Percentiles rank a stretch among this genome's conserved stretches.
phyloP scores from a whole-genome alignment of 2,797 vertebrate species.

The Sebastes reedi region DNA sequence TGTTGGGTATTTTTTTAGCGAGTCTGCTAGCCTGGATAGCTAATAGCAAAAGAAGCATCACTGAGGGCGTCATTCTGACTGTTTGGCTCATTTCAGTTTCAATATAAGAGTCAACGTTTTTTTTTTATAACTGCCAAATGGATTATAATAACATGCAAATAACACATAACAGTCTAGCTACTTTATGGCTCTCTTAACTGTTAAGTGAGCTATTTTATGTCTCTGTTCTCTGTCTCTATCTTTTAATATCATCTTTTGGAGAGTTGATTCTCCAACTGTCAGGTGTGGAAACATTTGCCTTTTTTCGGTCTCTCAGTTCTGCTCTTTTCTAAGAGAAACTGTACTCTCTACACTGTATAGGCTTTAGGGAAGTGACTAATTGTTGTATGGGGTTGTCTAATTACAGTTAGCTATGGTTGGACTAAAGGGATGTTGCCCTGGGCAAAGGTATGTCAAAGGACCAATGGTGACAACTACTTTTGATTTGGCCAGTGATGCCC shows the following conservation, averaged over 20 bases:
- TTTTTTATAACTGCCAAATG: not conserved
- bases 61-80: not conserved
- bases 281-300: not conserved
- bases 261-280: not conserved
- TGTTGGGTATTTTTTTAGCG: not conserved
- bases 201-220: not conserved
- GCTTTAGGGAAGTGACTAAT: constrained; percentile 37
- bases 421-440: constrained; percentile 43
- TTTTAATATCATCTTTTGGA: not conserved
- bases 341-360: not conserved
- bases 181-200: not conserved
- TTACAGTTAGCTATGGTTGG: constrained; percentile 47
- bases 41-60: not conserved
- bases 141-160: not conserved
- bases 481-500: constrained; percentile 46
- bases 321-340: constrained; percentile 1
- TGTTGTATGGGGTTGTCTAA: constrained; percentile 52
- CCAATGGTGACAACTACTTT: constrained; percentile 45
- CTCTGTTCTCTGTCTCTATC: not conserved
- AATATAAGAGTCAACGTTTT: not conserved
- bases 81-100: not conserved
- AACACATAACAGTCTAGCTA: not conserved
- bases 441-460: constrained; percentile 69
- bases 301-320: not conserved
- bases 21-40: not conserved